Conservation (phyloP, 1,140 invertebrate genomes). For the Hydropsyche tenuis region DNA sequence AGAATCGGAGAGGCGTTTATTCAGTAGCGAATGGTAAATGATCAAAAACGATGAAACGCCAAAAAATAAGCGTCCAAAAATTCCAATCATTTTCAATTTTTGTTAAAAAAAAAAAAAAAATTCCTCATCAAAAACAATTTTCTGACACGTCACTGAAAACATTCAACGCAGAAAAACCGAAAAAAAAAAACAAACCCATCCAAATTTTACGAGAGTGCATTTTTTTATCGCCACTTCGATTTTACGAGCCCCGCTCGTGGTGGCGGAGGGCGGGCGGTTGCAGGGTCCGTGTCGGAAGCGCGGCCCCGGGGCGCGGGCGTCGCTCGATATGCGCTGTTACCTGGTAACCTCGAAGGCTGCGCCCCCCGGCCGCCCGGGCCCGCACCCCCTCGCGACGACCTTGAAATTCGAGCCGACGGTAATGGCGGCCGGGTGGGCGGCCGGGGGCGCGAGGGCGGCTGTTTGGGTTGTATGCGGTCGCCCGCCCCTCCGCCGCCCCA, state of each 20-base stretch:
- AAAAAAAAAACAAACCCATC: too few relatives aligned
- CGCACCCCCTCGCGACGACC: constrained; percentile 49
- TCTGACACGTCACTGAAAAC: too few relatives aligned
- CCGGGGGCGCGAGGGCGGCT: constrained; percentile 18
- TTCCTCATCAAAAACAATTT: too few relatives aligned
- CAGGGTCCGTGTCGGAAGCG: constrained; percentile 12
- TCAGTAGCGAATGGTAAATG: too few relatives aligned
- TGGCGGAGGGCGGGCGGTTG: not conserved
- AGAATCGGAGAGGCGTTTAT: too few relatives aligned
- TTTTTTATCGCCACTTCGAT: not conserved
- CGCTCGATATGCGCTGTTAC: constrained; percentile 48
- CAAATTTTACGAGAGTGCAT: too few relatives aligned
- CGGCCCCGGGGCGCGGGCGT: constrained; percentile 18
- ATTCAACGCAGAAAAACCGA: too few relatives aligned
- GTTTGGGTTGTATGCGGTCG: constrained; percentile 34
- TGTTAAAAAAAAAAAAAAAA: too few relatives aligned
- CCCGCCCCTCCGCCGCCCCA: constrained; percentile 6
- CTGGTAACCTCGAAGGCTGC: constrained; percentile 49
- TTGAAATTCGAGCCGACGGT: constrained; percentile 49
- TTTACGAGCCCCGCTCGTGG: not conserved
- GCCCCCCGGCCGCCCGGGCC: constrained; percentile 29
- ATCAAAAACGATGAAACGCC: too few relatives aligned
- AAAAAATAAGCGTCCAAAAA: too few relatives aligned
- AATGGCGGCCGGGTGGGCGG: constrained; percentile 43
- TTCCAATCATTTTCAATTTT: too few relatives aligned